A percentile compares a stretch with the other conserved stretches of the same genome.
These are phyloP conservation scores for Phylloscopus whistleri DNA, from an alignment of 2,113 vertebrate genomes.

Conservation along the genomic window DNA sequence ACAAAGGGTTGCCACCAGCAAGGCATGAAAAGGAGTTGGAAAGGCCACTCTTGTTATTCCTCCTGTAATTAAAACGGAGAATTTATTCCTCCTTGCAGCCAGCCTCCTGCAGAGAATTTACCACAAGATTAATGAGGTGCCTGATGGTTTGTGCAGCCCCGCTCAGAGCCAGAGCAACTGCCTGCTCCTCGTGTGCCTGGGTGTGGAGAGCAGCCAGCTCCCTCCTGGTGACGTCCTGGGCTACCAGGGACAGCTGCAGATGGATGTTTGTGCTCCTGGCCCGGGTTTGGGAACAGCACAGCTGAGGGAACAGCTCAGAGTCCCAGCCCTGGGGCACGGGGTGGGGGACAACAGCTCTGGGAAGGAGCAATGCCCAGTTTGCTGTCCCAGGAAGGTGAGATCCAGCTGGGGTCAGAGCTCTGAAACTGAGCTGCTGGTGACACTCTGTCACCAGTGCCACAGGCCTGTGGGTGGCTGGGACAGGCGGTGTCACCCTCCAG, in stretches of 20 bases:
- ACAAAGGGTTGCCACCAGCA: neutral
- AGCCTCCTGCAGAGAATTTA: slow-evolving; percentile 21
- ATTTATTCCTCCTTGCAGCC: neutral
- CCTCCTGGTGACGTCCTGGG: neutral
- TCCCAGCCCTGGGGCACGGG: neutral
- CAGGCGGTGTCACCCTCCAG: neutral
- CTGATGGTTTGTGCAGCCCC: slow-evolving; percentile 19
- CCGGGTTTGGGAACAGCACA: neutral
- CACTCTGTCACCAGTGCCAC: neutral
- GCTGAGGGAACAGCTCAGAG: neutral
- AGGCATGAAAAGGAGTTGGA: neutral
- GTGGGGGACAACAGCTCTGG: neutral
- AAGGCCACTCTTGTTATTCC: neutral
- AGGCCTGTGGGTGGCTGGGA: neutral
- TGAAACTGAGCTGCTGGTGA: neutral
- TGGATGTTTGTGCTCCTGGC: neutral
- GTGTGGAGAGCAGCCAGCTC: neutral
- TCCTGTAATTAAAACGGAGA: neutral
- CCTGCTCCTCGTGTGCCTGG: neutral
- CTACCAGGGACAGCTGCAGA: neutral
- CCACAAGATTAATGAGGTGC: slow-evolving; percentile 36
- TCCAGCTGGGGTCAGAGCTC: neutral
- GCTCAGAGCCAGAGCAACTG: neutral
- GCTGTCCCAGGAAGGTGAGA: neutral
- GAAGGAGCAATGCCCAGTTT: neutral